phyloP scores from a whole-genome alignment of 2,797 vertebrate species.

The Limnodromus scolopaceus region DNA sequence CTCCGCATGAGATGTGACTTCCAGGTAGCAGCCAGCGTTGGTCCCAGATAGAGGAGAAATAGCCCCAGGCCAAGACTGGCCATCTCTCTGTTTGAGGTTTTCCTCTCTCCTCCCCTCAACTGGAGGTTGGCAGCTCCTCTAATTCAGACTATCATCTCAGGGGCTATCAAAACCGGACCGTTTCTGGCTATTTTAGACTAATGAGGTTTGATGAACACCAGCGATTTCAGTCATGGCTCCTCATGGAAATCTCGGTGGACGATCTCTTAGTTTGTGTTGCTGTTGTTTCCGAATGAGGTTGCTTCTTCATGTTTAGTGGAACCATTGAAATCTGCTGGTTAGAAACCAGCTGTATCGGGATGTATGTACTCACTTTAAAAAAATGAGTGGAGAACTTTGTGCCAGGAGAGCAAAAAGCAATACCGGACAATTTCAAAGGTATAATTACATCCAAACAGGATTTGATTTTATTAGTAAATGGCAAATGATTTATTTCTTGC shows the following conservation, averaged over 20 bases:
- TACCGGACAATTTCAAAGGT: not conserved
- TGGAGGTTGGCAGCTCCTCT: not conserved
- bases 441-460: not conserved
- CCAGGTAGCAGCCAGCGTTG: too few relatives aligned
- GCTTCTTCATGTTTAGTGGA: not conserved
- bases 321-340: not conserved
- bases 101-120: not conserved
- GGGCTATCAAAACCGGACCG: rapidly evolving
- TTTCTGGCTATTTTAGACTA: not conserved
- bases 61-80: not conserved
- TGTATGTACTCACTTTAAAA: not conserved
- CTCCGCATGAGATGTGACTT: not conserved
- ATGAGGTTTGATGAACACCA: rapidly evolving
- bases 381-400: rapidly evolving
- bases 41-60: not conserved
- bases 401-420: not conserved
- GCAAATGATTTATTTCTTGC: not conserved
- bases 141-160: not conserved
- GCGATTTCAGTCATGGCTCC: not conserved
- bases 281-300: rapidly evolving
- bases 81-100: not conserved
- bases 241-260: rapidly evolving
- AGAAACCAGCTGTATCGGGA: not conserved
- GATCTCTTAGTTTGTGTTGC: not conserved
- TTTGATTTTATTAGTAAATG: not conserved